These are phyloP conservation scores for Electrophaes corylata DNA, from an alignment of 2,888 invertebrate genomes.

Conservation along the genomic window DNA sequence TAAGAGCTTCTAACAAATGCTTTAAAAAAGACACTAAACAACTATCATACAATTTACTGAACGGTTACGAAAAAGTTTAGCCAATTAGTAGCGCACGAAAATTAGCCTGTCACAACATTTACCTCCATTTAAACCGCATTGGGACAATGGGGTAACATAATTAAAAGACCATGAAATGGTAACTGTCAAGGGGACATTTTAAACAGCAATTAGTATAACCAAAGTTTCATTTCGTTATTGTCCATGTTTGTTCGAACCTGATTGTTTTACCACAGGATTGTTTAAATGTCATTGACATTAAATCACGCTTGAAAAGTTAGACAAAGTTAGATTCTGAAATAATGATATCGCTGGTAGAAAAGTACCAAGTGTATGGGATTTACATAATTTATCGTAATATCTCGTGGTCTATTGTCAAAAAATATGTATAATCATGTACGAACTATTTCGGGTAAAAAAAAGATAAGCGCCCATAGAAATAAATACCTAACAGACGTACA, in stretches of 20 bases:
- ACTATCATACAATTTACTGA: slow-evolving; percentile 1
- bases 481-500: no score
- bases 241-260: neutral
- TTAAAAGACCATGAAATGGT: slow-evolving; percentile 44
- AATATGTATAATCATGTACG: no score
- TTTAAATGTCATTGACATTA: neutral
- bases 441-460: no score
- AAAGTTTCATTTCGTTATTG: slow-evolving; percentile 23
- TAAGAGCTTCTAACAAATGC: no score
- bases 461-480: no score
- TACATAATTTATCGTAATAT: no score
- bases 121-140: slow-evolving; percentile 23
- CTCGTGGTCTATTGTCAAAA: no score
- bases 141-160: slow-evolving; percentile 39
- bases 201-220: slow-evolving; percentile 39
- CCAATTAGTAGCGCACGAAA: slow-evolving; percentile 22
- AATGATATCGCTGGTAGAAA: no score
- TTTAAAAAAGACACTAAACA: no score
- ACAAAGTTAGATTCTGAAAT: no score
- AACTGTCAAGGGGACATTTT: slow-evolving; percentile 40
- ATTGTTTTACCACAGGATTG: neutral
- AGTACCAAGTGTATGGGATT: no score
- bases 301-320: no score
- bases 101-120: slow-evolving; percentile 24
- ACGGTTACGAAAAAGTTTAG: slow-evolving; percentile 7